Evolutionary conservation across 2,113 vertebrate species (phyloP).

Genomic region (Delphinus delphis): DNA sequence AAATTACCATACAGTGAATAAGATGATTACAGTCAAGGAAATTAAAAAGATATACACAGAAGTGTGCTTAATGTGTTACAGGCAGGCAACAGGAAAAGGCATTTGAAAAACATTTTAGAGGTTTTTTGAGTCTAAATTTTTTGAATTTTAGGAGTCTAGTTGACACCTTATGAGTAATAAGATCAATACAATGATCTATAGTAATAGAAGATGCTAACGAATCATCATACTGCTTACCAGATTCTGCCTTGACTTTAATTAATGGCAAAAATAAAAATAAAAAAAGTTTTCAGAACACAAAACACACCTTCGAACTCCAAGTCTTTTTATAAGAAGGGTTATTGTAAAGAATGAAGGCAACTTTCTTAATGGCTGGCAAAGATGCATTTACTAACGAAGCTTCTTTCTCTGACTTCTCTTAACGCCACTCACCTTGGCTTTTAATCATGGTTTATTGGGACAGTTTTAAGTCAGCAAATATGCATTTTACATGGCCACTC

Average conservation of each 20-base stretch:
- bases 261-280: not conserved
- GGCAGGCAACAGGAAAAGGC: not conserved
- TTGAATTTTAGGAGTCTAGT: not conserved
- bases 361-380: not conserved
- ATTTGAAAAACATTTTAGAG: not conserved
- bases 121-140: not conserved
- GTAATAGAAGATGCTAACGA: not conserved
- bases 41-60: not conserved
- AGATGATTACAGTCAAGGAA: not conserved
- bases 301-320: not conserved
- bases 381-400: not conserved
- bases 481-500: constrained; percentile 65
- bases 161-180: not conserved
- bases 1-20: not conserved
- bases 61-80: not conserved
- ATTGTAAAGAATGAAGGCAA: not conserved
- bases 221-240: not conserved
- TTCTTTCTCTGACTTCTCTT: not conserved
- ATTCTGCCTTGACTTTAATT: not conserved
- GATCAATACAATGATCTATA: not conserved
- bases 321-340: not conserved
- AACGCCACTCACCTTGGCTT: not conserved
- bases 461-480: not conserved
- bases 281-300: not conserved
- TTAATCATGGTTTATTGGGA: not conserved